Percentiles rank a stretch among this genome's conserved stretches.
Evolutionary conservation across 1,140 invertebrate species (phyloP).

Genomic region (Bombus impatiens): DNA sequence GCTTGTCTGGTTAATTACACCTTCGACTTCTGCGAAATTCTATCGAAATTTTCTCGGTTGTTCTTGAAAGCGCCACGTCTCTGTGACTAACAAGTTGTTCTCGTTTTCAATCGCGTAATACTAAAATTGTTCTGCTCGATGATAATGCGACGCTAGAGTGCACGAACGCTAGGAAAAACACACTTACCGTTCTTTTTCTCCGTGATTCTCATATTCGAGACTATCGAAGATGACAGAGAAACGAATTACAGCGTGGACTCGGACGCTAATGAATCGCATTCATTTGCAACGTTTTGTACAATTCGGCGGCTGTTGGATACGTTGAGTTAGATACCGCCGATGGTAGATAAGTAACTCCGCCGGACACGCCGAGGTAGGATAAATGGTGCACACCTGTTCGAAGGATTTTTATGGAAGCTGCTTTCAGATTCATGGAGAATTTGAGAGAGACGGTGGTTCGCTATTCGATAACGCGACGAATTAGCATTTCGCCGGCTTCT

Average conservation of each 20-base stretch:
- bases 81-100: fast-evolving
- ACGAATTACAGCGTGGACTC: background rate
- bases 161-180: too few species aligned
- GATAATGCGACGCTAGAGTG: too few species aligned
- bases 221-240: too few species aligned
- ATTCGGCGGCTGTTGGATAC: background rate
- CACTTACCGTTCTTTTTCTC: too few species aligned
- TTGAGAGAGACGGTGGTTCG: background rate
- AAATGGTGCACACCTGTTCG: constrained; percentile 35
- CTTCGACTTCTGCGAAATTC: too few species aligned
- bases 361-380: constrained; percentile 18
- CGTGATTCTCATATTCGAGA: too few species aligned
- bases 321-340: background rate
- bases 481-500: background rate
- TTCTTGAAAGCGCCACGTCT: too few species aligned
- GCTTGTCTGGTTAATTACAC: too few species aligned
- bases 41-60: too few species aligned
- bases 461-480: constrained; percentile 4
- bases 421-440: constrained; percentile 32
- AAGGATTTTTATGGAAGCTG: background rate
- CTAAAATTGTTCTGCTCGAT: fast-evolving
- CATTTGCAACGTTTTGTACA: background rate
- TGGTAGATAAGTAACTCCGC: constrained; percentile 16
- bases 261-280: background rate
- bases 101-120: too few species aligned